Percentiles rank a stretch among this genome's conserved stretches.
phyloP scores from a whole-genome alignment of 2,888 invertebrate species.

The Hedychridium roseum region DNA sequence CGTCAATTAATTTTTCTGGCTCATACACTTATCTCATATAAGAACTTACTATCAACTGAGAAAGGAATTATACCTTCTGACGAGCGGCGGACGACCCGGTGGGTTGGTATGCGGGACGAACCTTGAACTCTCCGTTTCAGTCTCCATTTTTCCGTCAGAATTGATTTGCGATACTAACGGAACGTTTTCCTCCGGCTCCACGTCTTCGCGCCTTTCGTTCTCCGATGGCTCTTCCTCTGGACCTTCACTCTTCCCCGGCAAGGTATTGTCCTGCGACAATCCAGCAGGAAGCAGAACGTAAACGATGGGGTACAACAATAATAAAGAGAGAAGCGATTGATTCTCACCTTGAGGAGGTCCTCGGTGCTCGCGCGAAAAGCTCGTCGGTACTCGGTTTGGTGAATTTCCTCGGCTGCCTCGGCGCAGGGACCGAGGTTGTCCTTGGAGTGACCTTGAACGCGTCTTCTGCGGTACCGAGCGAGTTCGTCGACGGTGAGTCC shows the following conservation, averaged over 20 bases:
- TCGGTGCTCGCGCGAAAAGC: constrained; percentile 51
- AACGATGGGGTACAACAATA: constrained; percentile 2
- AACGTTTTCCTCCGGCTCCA: constrained; percentile 7
- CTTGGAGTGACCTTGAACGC: constrained; percentile 59
- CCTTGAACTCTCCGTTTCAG: constrained; percentile 32
- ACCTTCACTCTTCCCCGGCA: constrained; percentile 16
- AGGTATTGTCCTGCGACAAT: constrained; percentile 34
- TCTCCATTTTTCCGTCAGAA: constrained; percentile 39
- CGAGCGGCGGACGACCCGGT: constrained; percentile 31
- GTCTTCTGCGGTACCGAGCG: constrained; percentile 64
- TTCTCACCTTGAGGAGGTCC: constrained; percentile 42
- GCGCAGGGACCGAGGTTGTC: constrained; percentile 45
- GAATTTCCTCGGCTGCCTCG: constrained; percentile 6
- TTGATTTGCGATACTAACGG: no score
- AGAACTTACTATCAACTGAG: not conserved
- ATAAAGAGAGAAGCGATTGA: not conserved
- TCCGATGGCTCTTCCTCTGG: constrained; percentile 16
- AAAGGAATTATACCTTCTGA: constrained; percentile 41
- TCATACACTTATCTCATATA: not conserved
- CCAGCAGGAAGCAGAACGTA: not conserved
- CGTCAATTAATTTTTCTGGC: no score
- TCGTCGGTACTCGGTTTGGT: constrained; percentile 50
- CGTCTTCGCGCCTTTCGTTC: constrained; percentile 18
- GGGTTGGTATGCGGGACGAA: constrained; percentile 20
- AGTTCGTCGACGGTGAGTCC: constrained; percentile 68